These are phyloP conservation scores for Jacana jacana DNA, from an alignment of 2,113 vertebrate genomes.

Conservation along the genomic window DNA sequence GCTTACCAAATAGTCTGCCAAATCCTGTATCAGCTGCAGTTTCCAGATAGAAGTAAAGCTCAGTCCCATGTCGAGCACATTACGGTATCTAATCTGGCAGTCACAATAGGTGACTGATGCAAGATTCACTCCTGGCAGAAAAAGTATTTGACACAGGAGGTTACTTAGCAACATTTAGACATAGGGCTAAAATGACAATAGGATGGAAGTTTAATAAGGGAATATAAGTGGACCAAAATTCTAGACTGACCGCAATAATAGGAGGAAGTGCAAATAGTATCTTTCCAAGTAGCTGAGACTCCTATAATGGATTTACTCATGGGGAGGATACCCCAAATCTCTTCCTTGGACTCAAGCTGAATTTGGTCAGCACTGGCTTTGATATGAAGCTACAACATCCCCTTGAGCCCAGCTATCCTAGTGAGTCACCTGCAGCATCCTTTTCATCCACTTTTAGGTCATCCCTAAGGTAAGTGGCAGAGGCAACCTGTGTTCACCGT, in stretches of 20 bases:
- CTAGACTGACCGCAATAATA: background rate
- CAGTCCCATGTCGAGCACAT: slow-evolving; percentile 54
- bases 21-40: slow-evolving; percentile 37
- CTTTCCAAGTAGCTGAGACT: background rate
- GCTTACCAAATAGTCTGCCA: slow-evolving; percentile 32
- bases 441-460: background rate
- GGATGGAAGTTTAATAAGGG: slow-evolving; percentile 30
- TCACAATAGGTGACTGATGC: slow-evolving; percentile 59
- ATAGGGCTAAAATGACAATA: slow-evolving; percentile 18
- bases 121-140: slow-evolving; percentile 41
- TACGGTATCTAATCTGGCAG: slow-evolving; percentile 50
- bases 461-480: background rate
- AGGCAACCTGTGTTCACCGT: background rate
- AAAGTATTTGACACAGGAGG: slow-evolving; percentile 62
- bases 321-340: background rate
- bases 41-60: slow-evolving; percentile 47
- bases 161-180: slow-evolving; percentile 70
- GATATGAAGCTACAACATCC: background rate
- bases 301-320: background rate
- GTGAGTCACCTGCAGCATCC: background rate
- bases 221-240: background rate
- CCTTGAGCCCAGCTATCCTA: background rate
- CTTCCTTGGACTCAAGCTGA: background rate
- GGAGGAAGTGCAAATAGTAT: background rate
- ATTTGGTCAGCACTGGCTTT: background rate